Percentiles rank a stretch among this genome's conserved stretches.
Conservation (phyloP, 2,797 vertebrate genomes). For the Sebastes paucispinis region DNA sequence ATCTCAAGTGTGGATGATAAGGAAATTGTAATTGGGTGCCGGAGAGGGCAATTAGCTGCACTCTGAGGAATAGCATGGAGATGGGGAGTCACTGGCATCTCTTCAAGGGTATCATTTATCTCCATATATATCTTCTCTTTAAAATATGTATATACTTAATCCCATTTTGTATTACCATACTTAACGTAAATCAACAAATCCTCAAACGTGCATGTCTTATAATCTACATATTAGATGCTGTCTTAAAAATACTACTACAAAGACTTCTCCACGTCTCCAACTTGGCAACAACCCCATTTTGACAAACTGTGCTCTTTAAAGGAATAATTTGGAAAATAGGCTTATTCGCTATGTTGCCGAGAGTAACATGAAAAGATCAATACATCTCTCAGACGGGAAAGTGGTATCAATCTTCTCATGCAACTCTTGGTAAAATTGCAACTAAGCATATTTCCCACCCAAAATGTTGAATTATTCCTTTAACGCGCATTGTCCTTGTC, state of each 20-base stretch:
- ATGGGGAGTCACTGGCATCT: slow-evolving; percentile 43
- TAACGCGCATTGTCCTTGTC: not conserved
- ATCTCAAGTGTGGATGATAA: slow-evolving; percentile 71
- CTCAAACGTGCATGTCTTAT: not conserved
- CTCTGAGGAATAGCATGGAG: slow-evolving; percentile 37
- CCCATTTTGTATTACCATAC: not conserved
- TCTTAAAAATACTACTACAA: not conserved
- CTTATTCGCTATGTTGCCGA: not conserved
- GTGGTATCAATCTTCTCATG: not conserved
- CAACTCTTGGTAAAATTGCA: not conserved
- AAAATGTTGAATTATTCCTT: not conserved
- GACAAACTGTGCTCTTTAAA: not conserved
- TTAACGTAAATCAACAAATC: slow-evolving; percentile 13
- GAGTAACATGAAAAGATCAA: not conserved
- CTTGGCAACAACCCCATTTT: not conserved
- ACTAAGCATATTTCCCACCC: not conserved
- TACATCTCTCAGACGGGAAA: not conserved
- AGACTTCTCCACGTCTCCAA: not conserved
- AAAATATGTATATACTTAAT: slow-evolving; percentile 6
- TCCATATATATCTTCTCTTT: slow-evolving; percentile 15
- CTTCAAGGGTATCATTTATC: slow-evolving; percentile 35
- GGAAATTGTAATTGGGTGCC: slow-evolving; percentile 67
- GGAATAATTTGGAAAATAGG: not conserved
- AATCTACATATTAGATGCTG: not conserved
- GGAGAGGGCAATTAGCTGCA: slow-evolving; percentile 67